Base-by-base conservation (phyloP, 2,888 invertebrate genomes). In the Trisateles emortualis region DNA sequence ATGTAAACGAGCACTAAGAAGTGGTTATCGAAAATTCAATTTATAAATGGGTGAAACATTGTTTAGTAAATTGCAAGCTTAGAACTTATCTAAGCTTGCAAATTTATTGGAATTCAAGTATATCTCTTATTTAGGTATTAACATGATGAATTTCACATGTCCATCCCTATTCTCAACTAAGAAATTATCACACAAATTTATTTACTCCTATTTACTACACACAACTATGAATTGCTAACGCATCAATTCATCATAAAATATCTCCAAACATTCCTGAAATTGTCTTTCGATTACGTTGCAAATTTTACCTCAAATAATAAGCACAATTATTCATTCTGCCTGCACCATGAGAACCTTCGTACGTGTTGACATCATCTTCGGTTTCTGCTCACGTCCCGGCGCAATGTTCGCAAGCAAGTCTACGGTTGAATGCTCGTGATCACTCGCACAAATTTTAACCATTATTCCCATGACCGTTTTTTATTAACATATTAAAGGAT, bases 311-410 rank as follows among this genome's bases (percentile, higher is more conserved):
- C 14, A 39, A 50, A 76, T 76, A 74, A 76, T 65, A 70, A 56
- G 52, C 52, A 63, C 61, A 66, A 78, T 83, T 79, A 78, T 71
- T 57, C 42, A 84, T 84, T 81, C 84, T 56, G 64, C 44, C 57
- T 78, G 66, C 80, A 72, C 52, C 82, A 82, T 86, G 86, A 74
- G 86, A 86, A 84, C 76, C 44, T 35, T 50, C 38, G 56, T 73
- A 76, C 74, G 74, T 74, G 71, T 60, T 62, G 78, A 69, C 75
- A 74, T 80, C 73, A 52, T 52, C 61, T 77, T 76, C 56, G 50
- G 55, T 70, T 78, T 72, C 76, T 62, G 63, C 48, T 72, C 76
- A 75, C 80, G 73, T 67, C 42, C 51, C 49, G 59, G 42, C 59
- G 45, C 53, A 66, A 61, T 50, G 57, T 71, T 74, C 63, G 45